Evolutionary conservation across 2,113 vertebrate species (phyloP), one percentile per base, ranked within the genome.

Genomic region (Acrocephalus arundinaceus): DNA sequence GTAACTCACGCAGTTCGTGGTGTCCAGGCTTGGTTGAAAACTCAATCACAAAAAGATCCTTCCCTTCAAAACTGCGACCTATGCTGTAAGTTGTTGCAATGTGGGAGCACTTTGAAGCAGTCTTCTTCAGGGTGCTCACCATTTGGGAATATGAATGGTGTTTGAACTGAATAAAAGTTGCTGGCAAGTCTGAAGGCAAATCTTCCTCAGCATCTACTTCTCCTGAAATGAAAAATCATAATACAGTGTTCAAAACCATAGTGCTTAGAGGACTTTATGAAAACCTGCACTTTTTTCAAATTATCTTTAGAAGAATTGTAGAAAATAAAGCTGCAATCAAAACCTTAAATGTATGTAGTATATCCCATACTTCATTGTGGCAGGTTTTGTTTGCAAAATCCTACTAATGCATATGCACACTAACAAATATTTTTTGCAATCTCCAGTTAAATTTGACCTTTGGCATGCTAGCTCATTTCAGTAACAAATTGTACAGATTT

Each of bases 1-100:
- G 16, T 8, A 55, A 98, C 99, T 99, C 97, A 99, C 99, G 85
- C 41, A 99, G 94, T 70, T 99, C 99, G 5, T 99, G 99, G 35
- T 98, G 98, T 83, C 99, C 99, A 3, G 99, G 99, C 73, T 99
- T 99, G 84, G 93, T 92, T 12, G 98, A 99, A 97, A 99, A 99
- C 96, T 99, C 99, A 19, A 99, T 99, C 79, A 98, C 99, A 82
- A 99, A 98, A 76, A 99, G 98, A 39, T 99, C 99, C 91, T 98
- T 98, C 72, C 99, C 99, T 37, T 99, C 98, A 6, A 98, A 98
- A 95, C 99, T 99, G 68, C 98, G 99, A 17, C 99, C 99, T 7
- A 99, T 99, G 96, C 98, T 99, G 98, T 99, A 99, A 13, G 98
- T 98, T 18, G 94, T 98, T 74, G 99, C 97, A 73, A 99, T 98